Conservation (phyloP, 2,888 invertebrate species). For the Hololepta plana region DNA sequence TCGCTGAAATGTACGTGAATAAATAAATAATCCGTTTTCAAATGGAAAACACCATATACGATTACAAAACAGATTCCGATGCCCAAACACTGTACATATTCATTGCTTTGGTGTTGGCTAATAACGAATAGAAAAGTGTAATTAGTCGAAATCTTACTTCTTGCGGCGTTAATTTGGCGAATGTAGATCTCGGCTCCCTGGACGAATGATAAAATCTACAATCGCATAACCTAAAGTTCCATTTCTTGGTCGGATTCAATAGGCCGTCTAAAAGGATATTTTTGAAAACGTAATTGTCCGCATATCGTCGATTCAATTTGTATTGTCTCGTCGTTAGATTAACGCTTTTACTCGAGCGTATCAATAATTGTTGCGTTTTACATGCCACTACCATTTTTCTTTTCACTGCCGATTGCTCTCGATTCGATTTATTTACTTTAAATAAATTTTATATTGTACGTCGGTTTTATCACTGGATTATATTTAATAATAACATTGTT, state of each 20-base stretch:
- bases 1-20: no score
- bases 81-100: no score
- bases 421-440: no score
- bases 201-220: slow-evolving; percentile 13
- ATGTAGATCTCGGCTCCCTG: slow-evolving; percentile 16
- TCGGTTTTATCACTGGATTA: no score
- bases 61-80: no score
- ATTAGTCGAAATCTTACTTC: slow-evolving; percentile 19
- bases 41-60: not conserved
- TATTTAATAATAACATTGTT: no score
- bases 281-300: slow-evolving; percentile 4
- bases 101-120: slow-evolving; percentile 2
- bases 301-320: slow-evolving; percentile 10
- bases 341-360: slow-evolving; percentile 14
- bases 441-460: no score
- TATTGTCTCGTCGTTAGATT: slow-evolving; percentile 13
- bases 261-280: slow-evolving; percentile 2
- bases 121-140: slow-evolving; percentile 4
- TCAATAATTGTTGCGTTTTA: slow-evolving; percentile 16
- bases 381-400: slow-evolving; percentile 20
- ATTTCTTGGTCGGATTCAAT: no score
- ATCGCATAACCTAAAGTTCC: slow-evolving; percentile 14
- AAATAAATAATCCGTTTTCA: not conserved
- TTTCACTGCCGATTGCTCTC: no score
- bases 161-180: slow-evolving; percentile 22